Conservation (phyloP, 2,888 invertebrate genomes). For the Nephrotoma guestfalica region DNA sequence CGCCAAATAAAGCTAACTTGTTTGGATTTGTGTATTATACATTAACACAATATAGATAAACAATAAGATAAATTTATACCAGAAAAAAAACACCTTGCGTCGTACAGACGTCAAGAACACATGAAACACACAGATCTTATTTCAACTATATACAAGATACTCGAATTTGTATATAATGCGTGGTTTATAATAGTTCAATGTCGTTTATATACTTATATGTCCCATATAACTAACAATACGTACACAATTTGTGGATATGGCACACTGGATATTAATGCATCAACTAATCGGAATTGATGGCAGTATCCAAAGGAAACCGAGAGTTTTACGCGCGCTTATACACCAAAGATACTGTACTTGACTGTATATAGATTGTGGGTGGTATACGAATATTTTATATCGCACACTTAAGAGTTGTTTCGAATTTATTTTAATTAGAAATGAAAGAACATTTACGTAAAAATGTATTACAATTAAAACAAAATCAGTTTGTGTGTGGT, state of each 20-base stretch:
- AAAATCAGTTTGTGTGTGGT: background rate
- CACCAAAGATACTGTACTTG: background rate
- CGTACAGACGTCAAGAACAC: background rate
- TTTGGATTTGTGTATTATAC: background rate
- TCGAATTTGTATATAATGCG: background rate
- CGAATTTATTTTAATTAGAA: background rate
- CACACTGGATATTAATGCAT: background rate
- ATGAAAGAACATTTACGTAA: background rate
- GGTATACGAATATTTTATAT: background rate
- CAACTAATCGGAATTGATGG: background rate
- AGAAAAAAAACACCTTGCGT: background rate
- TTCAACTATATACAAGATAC: background rate
- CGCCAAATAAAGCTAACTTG: background rate
- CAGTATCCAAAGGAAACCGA: background rate
- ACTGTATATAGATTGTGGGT: background rate
- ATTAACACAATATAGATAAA: background rate
- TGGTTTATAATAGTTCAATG: background rate
- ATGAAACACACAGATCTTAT: background rate
- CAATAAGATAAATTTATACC: background rate
- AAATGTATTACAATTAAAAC: background rate
- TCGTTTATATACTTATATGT: background rate
- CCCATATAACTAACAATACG: background rate
- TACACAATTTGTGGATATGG: background rate
- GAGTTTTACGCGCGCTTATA: background rate
- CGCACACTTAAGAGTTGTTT: background rate